Conservation (phyloP, 2,113 vertebrate genomes). For the Myiozetetes cayanensis region DNA sequence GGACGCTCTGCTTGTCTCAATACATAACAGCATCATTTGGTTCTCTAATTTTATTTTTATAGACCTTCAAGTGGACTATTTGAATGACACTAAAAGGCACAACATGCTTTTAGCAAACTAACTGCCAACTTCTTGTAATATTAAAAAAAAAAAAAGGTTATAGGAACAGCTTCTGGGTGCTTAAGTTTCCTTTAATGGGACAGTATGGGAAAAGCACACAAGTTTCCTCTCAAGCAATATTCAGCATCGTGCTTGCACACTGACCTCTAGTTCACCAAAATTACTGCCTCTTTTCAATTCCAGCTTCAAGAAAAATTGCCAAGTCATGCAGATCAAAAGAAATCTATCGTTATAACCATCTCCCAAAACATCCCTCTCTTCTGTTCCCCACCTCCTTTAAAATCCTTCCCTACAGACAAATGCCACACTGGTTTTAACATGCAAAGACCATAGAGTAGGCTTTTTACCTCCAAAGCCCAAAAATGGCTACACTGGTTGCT, state of each 20-base stretch:
- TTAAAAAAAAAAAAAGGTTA: not conserved
- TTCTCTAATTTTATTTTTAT: not conserved
- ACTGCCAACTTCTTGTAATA: not conserved
- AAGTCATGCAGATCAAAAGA: slow-evolving; percentile 21
- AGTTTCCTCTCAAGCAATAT: not conserved
- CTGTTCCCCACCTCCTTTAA: not conserved
- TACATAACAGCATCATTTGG: not conserved
- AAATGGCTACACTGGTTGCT: not conserved
- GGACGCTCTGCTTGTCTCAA: not conserved
- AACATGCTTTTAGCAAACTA: not conserved
- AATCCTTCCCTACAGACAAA: not conserved
- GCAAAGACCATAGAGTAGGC: not conserved
- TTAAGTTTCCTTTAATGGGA: not conserved
- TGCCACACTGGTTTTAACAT: rapidly evolving
- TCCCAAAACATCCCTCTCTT: not conserved
- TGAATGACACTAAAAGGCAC: not conserved
- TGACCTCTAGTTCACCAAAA: slow-evolving; percentile 6
- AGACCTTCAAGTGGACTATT: not conserved
- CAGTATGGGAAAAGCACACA: not conserved
- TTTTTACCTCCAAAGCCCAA: not conserved
- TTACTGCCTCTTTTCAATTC: not conserved
- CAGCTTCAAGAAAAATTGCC: not conserved
- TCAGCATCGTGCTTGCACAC: not conserved
- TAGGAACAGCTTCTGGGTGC: not conserved
- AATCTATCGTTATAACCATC: not conserved